Evolutionary conservation across 2,797 vertebrate species (phyloP).

Genomic region (Sebastes taczanowskii): DNA sequence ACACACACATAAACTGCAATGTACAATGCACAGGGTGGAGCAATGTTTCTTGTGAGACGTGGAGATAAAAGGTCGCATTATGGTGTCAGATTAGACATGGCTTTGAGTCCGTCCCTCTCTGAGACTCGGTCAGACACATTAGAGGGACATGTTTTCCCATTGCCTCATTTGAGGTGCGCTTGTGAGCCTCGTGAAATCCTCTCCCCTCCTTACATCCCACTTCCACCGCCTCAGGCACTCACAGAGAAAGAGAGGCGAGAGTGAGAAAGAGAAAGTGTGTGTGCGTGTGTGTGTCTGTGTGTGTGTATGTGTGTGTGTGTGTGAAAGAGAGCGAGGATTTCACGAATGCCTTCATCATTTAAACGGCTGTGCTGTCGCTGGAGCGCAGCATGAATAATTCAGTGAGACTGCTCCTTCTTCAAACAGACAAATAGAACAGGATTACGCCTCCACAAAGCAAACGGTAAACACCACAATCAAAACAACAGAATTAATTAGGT

Average conservation of each 20-base stretch:
- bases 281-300: conserved; percentile 11
- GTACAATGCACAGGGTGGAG: conserved; percentile 48
- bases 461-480: conserved; percentile 88
- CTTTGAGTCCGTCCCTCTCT: conserved; percentile 57
- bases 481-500: conserved; percentile 89
- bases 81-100: conserved; percentile 69
- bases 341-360: conserved; percentile 84
- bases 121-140: conserved; percentile 63
- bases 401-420: conserved; percentile 84
- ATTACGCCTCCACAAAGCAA: conserved; percentile 86
- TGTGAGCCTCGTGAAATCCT: conserved; percentile 75
- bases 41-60: conserved; percentile 63
- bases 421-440: conserved; percentile 89
- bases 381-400: conserved; percentile 85
- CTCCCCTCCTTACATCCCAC: conserved; percentile 70
- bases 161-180: conserved; percentile 74
- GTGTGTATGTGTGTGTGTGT: conserved; percentile 20
- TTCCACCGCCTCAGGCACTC: conserved; percentile 72
- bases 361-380: conserved; percentile 82
- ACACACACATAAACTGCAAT: conserved; percentile 14
- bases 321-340: conserved; percentile 72
- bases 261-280: conserved; percentile 48
- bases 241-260: conserved; percentile 48
- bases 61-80: conserved; percentile 74
- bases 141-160: conserved; percentile 71